Evolutionary conservation across 2,113 vertebrate genomes (phyloP).

Genomic region (Strix uralensis): DNA sequence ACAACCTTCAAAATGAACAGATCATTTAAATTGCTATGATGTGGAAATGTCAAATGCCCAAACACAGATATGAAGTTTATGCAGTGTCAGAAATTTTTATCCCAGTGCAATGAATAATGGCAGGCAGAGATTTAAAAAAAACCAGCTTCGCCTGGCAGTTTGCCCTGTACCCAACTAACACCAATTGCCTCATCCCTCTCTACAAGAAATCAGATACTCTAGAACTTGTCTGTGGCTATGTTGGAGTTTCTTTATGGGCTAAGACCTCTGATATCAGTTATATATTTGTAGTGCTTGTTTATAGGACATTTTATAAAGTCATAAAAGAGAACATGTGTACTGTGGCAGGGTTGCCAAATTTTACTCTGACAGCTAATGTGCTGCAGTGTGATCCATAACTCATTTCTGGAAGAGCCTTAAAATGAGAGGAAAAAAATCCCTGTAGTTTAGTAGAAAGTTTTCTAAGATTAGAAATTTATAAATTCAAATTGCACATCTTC

Average conservation of each 20-base stretch:
- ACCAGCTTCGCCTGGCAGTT: not conserved
- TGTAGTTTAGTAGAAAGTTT: not conserved
- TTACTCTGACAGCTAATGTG: not conserved
- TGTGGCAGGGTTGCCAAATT: not conserved
- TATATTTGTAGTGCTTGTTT: not conserved
- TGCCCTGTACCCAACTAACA: not conserved
- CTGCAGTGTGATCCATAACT: not conserved
- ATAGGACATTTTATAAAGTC: not conserved
- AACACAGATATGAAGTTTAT: not conserved
- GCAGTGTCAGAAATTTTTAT: not conserved
- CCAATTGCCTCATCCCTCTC: rapidly evolving
- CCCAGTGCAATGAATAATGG: not conserved
- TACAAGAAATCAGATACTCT: not conserved
- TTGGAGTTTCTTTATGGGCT: not conserved
- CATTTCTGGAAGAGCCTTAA: not conserved
- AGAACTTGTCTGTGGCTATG: not conserved
- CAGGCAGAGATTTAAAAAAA: not conserved
- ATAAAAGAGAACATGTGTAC: not conserved
- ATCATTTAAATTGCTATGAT: not conserved
- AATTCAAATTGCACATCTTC: not conserved
- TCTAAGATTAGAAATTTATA: not conserved
- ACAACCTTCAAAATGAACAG: not conserved
- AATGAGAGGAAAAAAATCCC: not conserved
- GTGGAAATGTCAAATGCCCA: not conserved
- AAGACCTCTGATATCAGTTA: not conserved